Evolutionary conservation across 2,797 vertebrate species (phyloP).

Genomic region (Pelobates cultripes): DNA sequence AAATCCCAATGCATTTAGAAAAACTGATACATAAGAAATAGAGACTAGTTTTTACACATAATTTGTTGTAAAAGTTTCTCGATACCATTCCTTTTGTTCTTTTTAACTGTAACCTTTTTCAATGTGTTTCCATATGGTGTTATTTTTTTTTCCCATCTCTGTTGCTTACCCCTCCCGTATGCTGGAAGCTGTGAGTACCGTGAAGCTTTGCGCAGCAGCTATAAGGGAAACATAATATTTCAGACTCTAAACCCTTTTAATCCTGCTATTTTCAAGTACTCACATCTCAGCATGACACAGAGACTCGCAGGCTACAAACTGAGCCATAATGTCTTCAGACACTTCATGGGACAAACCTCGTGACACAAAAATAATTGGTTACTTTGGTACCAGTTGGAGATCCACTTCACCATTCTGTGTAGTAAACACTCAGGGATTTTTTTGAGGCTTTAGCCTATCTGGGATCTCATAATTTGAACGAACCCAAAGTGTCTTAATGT

Average conservation of each 20-base stretch:
- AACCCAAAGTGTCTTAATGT: no score
- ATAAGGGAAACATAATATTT: constrained; percentile 35
- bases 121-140: neutral
- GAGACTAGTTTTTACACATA: no score
- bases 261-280: constrained; percentile 33
- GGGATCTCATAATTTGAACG: no score
- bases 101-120: no score
- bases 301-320: constrained; percentile 10
- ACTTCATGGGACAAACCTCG: neutral
- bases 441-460: no score
- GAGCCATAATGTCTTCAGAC: neutral
- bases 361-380: constrained; percentile 12
- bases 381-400: neutral
- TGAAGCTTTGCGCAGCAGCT: constrained; percentile 41
- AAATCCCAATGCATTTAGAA: no score
- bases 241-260: constrained; percentile 39
- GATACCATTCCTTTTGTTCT: no score
- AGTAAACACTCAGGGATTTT: no score
- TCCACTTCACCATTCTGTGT: no score
- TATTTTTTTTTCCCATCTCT: neutral
- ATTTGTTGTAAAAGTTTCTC: no score
- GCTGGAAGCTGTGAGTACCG: constrained; percentile 8
- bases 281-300: constrained; percentile 34
- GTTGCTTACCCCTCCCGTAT: neutral
- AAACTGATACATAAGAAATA: no score